Evolutionary conservation across 2,888 invertebrate species (phyloP).

Genomic region (Macropis europaea): DNA sequence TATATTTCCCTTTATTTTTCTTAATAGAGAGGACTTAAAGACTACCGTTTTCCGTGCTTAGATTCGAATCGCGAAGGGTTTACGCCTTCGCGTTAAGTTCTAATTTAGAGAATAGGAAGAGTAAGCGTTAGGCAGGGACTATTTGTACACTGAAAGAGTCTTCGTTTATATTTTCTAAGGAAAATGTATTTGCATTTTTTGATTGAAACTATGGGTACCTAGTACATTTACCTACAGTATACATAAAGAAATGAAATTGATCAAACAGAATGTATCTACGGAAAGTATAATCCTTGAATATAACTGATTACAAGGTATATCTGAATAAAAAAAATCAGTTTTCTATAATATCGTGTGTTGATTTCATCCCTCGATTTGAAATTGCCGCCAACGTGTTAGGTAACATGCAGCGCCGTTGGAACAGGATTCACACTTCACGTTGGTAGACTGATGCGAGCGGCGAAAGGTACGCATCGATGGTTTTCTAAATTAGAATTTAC

Average conservation of each 20-base stretch:
- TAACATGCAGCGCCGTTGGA: neutral
- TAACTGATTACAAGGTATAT: conserved; percentile 60
- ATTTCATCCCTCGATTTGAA: conserved; percentile 29
- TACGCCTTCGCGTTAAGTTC: conserved; percentile 38
- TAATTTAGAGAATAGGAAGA: conserved; percentile 38
- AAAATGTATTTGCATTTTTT: conserved; percentile 43
- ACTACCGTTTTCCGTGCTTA: conserved; percentile 29
- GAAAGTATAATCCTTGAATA: conserved; percentile 63
- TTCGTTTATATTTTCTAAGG: conserved; percentile 61
- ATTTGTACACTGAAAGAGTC: conserved; percentile 53
- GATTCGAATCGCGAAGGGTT: conserved; percentile 15
- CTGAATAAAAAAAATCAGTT: conserved; percentile 65
- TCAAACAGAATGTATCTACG: conserved; percentile 60
- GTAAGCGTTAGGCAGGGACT: conserved; percentile 37
- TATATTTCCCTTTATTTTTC: conserved; percentile 10
- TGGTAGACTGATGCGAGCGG: neutral
- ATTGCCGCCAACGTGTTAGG: neutral
- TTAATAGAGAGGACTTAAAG: conserved; percentile 19
- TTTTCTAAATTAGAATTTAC: conserved; percentile 16
- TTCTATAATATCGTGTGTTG: conserved; percentile 49
- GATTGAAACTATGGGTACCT: conserved; percentile 47
- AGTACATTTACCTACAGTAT: conserved; percentile 51
- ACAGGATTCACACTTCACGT: too few species aligned
- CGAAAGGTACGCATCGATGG: neutral
- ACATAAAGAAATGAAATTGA: conserved; percentile 50